Evolutionary conservation across 2,888 invertebrate species (phyloP).

Genomic region (Strigamia maritima): DNA sequence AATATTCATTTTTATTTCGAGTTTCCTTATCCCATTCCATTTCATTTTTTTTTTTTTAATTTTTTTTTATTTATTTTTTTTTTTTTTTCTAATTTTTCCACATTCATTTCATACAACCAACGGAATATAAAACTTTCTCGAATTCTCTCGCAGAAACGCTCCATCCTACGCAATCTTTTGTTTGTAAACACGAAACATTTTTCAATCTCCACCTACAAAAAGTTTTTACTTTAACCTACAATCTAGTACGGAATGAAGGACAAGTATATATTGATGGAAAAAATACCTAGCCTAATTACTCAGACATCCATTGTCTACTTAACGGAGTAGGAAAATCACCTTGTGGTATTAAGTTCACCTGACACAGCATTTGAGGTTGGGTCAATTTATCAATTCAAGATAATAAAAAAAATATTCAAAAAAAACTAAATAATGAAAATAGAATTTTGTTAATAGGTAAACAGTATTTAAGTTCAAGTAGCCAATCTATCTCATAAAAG

Average conservation of each 20-base stretch:
- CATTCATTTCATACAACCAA: not conserved
- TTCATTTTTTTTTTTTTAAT: no score
- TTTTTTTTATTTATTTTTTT: not conserved
- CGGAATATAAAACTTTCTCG: not conserved
- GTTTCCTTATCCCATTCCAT: not conserved
- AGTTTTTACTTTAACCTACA: not conserved
- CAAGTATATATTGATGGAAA: not conserved
- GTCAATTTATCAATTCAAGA: slow-evolving; percentile 5
- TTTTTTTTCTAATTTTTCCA: not conserved
- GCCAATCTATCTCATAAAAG: no score
- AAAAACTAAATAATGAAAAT: not conserved
- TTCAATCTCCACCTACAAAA: slow-evolving; percentile 15
- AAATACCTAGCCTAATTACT: slow-evolving; percentile 1
- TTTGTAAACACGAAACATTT: not conserved
- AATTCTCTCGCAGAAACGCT: not conserved
- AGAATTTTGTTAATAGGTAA: not conserved
- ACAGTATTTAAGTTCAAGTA: not conserved
- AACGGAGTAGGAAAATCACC: not conserved
- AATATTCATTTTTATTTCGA: not conserved
- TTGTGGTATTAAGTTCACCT: not conserved
- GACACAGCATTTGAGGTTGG: not conserved
- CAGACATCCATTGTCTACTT: not conserved
- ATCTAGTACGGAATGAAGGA: not conserved
- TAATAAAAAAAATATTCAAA: not conserved
- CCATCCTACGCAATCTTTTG: not conserved